A percentile compares a stretch with the other conserved stretches of the same genome.
These are phyloP conservation scores for Emberiza fucata DNA, from an alignment of 2,113 vertebrate genomes.

Conservation along the genomic window DNA sequence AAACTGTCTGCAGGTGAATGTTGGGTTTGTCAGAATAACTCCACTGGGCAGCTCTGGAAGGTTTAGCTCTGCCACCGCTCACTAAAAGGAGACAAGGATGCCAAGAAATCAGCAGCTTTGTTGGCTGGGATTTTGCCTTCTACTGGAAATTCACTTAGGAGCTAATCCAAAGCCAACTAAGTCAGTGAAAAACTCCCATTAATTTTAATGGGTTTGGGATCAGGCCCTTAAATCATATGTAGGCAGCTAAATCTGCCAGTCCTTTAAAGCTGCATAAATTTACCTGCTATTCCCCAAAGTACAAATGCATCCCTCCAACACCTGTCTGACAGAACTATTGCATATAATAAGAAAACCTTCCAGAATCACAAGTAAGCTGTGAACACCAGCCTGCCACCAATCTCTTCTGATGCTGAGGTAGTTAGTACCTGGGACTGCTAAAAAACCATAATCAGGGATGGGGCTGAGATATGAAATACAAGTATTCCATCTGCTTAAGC, in stretches of 20 bases:
- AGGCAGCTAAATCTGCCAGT: conserved; percentile 62
- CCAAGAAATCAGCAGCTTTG: conserved; percentile 55
- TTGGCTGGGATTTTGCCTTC: conserved; percentile 53
- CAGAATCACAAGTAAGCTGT: conserved; percentile 57
- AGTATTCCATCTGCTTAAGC: conserved; percentile 31
- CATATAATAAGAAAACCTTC: conserved; percentile 53
- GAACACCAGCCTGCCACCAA: conserved; percentile 48
- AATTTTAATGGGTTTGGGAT: conserved; percentile 58
- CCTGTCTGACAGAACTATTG: conserved; percentile 55
- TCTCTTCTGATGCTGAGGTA: neutral
- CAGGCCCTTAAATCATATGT: conserved; percentile 58
- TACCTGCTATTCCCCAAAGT: conserved; percentile 56
- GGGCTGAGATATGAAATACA: conserved; percentile 28
- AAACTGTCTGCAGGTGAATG: neutral
- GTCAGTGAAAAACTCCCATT: conserved; percentile 61
- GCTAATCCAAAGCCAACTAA: conserved; percentile 62
- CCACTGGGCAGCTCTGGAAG: neutral
- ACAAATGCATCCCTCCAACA: conserved; percentile 47
- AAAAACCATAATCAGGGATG: neutral
- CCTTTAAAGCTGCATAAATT: conserved; percentile 65
- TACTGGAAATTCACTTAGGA: conserved; percentile 65
- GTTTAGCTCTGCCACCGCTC: neutral
- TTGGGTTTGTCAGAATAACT: neutral
- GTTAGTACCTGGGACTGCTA: conserved; percentile 47
- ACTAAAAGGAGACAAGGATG: neutral